Percentiles rank a stretch among this genome's conserved stretches.
Conservation (phyloP, 2,888 invertebrate genomes). For the Cyrtodaria siliqua region DNA sequence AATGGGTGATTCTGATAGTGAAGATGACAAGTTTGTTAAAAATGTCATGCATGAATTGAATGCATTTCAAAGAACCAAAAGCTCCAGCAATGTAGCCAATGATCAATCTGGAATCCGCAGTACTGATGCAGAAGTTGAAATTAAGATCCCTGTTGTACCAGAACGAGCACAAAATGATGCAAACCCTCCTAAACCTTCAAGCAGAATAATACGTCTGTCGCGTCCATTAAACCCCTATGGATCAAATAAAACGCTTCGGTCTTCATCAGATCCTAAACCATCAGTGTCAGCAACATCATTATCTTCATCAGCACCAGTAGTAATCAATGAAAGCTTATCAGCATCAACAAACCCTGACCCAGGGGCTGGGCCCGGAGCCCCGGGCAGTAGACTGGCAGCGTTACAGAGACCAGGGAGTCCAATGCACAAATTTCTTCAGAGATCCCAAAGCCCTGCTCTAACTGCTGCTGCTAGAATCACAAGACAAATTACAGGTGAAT, state of each 20-base stretch:
- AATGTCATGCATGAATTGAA: constrained; percentile 65
- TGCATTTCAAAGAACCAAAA: constrained; percentile 63
- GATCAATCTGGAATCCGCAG: neutral
- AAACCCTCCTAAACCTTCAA: constrained; percentile 37
- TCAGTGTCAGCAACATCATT: constrained; percentile 2
- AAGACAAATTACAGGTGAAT: constrained; percentile 6
- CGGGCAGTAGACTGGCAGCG: constrained; percentile 61
- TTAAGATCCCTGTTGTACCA: neutral
- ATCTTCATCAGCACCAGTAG: neutral
- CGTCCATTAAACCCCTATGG: constrained; percentile 46
- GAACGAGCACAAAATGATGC: constrained; percentile 5
- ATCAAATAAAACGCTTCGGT: constrained; percentile 23
- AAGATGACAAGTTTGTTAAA: constrained; percentile 64
- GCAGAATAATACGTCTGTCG: constrained; percentile 53
- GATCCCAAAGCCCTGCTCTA: constrained; percentile 57
- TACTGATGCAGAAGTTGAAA: constrained; percentile 1
- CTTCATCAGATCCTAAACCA: constrained; percentile 6
- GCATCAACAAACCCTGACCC: constrained; percentile 6
- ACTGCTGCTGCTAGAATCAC: constrained; percentile 48
- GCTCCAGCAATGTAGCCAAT: constrained; percentile 24
- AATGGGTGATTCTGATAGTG: constrained; percentile 55
- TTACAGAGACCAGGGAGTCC: constrained; percentile 64
- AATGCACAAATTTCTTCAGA: constrained; percentile 52
- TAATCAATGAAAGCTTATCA: neutral
- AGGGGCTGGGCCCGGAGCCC: constrained; percentile 29